Evolutionary conservation across 2,888 invertebrate species (phyloP), one percentile per base, ranked within the genome.

Genomic region (Microctonus aethiopoides): DNA sequence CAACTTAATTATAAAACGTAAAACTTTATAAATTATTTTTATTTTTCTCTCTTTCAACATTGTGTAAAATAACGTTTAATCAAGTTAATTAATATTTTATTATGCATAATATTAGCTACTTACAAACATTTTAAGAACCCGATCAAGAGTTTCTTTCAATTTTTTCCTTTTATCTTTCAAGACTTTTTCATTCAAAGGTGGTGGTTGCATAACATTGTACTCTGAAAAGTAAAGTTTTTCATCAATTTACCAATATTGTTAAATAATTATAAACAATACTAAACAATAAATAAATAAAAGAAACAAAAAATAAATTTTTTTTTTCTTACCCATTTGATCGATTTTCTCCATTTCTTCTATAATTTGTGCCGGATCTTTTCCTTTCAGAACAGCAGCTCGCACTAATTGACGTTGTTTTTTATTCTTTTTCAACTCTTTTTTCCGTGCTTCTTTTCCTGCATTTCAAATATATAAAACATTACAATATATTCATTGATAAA

Each of bases 351-450:
- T 92, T 87, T 98, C 98, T 81, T 95, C 95, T 51, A 99, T 90
- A 71, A 99, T 92, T 85, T 98, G 97, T 66, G 93, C 91, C 0
- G 99, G 98, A 89, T 99, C 98, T 89, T 99, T 98, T 85, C 97
- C 97, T 89, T 99, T 99, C 3, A 99, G 89, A 1, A 99, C 98
- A 62, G 98, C 98, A 59, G 97, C 96, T 74, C 99, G 89, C 0
- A 99, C 99, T 90, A 97, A 92, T 88, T 96, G 96, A 65, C 99
- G 90, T 86, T 99, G 99, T 78, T 97, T 94, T 87, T 99, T 99
- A 87, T 99, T 99, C 89, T 98, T 99, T 87, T 99, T 99, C 51
- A 99, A 87, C 87, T 99, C 99, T 83, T 97, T 96, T 86, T 98
- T 98, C 67, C 98, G 91, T 13, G 98, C 98, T 87, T 98, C 98